These are phyloP conservation scores for Chymomyza caudatula DNA, from an alignment of 2,888 invertebrate species.

Conservation along the genomic window DNA sequence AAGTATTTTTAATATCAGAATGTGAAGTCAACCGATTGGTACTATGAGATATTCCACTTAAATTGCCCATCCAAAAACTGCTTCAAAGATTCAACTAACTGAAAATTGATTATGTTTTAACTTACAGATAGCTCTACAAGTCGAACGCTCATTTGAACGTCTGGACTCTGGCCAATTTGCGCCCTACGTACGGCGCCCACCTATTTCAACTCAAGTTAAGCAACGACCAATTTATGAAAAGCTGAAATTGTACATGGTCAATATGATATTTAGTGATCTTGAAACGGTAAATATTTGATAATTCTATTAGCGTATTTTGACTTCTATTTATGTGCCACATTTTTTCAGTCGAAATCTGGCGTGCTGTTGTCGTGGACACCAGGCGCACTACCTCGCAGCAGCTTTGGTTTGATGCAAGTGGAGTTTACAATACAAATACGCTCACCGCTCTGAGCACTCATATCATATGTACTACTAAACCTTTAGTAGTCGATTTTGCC, in stretches of 20 bases:
- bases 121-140: constrained; percentile 46
- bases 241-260: constrained; percentile 59
- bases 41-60: too few relatives aligned
- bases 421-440: constrained; percentile 85
- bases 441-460: constrained; percentile 13
- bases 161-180: constrained; percentile 50
- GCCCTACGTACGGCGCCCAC: constrained; percentile 50
- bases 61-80: not conserved
- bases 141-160: constrained; percentile 63
- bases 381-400: constrained; percentile 83
- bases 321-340: constrained; percentile 4
- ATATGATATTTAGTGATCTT: constrained; percentile 61
- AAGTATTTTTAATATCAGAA: constrained; percentile 22
- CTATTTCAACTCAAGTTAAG: constrained; percentile 26
- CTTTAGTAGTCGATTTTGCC: too few relatives aligned
- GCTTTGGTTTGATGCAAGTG: constrained; percentile 85
- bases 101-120: too few relatives aligned
- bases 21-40: too few relatives aligned
- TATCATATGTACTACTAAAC: too few relatives aligned
- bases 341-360: constrained; percentile 80
- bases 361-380: constrained; percentile 89
- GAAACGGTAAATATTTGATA: constrained; percentile 29
- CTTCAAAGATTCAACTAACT: too few relatives aligned
- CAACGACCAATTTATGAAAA: constrained; percentile 64
- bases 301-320: constrained; percentile 3